Evolutionary conservation across 2,797 vertebrate genomes (phyloP).

Genomic region (Anas acuta): DNA sequence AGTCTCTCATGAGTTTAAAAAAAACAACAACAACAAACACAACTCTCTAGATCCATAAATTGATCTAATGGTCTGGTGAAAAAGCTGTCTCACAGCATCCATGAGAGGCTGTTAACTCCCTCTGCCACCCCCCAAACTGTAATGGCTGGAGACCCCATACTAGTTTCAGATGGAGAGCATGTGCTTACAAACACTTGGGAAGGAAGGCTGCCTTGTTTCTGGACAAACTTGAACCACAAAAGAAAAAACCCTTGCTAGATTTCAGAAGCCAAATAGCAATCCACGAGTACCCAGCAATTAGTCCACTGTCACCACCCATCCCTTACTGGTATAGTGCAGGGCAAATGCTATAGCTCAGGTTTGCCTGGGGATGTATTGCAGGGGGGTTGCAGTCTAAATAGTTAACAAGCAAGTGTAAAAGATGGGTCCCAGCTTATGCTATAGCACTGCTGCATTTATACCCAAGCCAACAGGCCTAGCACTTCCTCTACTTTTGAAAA

Average conservation of each 20-base stretch:
- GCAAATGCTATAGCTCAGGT: background rate
- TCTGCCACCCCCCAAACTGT: background rate
- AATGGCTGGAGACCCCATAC: background rate
- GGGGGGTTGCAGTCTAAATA: background rate
- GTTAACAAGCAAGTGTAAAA: background rate
- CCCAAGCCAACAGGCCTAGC: background rate
- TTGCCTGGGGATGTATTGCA: no score
- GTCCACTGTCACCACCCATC: background rate
- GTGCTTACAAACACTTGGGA: background rate
- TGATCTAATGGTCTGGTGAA: background rate
- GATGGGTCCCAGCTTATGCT: background rate
- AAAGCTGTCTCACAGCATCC: background rate
- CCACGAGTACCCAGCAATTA: background rate
- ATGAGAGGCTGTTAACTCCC: background rate
- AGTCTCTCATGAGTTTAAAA: background rate
- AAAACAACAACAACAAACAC: no score
- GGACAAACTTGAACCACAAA: background rate
- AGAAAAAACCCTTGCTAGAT: fast-evolving
- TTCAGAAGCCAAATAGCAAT: background rate
- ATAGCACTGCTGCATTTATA: background rate
- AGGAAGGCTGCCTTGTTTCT: background rate
- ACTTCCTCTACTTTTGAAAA: background rate
- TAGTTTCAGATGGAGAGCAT: background rate
- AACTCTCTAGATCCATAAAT: background rate
- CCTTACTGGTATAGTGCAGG: background rate